A percentile compares a stretch with the other conserved stretches of the same genome.
These are phyloP conservation scores for Phoronis australis DNA, from an alignment of 2,888 invertebrate species.

Conservation along the genomic window DNA sequence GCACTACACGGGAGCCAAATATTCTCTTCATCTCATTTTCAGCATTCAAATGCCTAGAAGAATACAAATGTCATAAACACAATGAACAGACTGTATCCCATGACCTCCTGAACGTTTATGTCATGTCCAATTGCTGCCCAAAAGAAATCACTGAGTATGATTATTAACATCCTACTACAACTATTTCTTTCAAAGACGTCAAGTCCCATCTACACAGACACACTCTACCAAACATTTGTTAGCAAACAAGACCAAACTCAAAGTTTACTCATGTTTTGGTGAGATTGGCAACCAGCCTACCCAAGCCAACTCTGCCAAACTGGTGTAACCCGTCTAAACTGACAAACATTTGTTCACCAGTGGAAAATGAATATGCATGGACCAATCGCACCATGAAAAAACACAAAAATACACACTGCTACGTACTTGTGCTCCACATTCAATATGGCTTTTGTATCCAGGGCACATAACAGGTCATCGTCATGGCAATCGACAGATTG, in stretches of 20 bases:
- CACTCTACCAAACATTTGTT: background rate
- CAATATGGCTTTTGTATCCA: constrained; percentile 56
- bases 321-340: too few relatives aligned
- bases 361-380: too few relatives aligned
- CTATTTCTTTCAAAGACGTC: too few relatives aligned
- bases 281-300: too few relatives aligned
- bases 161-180: too few relatives aligned
- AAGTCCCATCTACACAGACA: background rate
- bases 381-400: too few relatives aligned
- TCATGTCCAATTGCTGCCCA: too few relatives aligned
- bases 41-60: constrained; percentile 65
- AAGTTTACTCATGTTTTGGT: background rate
- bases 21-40: constrained; percentile 75
- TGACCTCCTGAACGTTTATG: background rate
- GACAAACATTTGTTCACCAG: too few relatives aligned
- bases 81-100: background rate
- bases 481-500: background rate
- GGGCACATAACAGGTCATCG: background rate
- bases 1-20: constrained; percentile 74
- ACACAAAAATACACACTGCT: too few relatives aligned
- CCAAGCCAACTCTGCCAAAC: too few relatives aligned
- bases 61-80: background rate
- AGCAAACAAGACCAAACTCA: background rate
- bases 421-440: constrained; percentile 52
- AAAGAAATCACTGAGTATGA: too few relatives aligned